These are phyloP conservation scores for Orthonevra nobilis DNA, from an alignment of 2,888 invertebrate species.

Conservation along the genomic window DNA sequence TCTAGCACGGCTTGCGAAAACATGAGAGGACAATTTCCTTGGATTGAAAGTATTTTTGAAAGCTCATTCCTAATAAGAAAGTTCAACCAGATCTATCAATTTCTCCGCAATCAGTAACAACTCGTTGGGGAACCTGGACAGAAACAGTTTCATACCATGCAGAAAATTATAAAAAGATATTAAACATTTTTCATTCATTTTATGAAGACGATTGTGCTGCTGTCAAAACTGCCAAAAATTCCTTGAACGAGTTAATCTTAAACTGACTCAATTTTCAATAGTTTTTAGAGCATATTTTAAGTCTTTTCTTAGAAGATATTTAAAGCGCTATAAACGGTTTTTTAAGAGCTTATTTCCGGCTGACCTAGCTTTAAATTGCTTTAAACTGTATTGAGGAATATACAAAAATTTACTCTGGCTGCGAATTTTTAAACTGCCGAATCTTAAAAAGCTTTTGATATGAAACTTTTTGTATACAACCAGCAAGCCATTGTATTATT, in stretches of 20 bases:
- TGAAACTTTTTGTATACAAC: too few species aligned
- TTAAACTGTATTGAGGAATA: too few species aligned
- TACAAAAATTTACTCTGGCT: too few species aligned
- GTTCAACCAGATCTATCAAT: constrained; percentile 1
- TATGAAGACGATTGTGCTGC: constrained; percentile 10
- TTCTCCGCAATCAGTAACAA: constrained; percentile 6
- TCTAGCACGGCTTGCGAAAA: background rate
- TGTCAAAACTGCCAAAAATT: constrained; percentile 5
- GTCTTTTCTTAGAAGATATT: too few species aligned
- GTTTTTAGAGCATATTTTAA: too few species aligned
- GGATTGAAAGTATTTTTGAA: background rate
- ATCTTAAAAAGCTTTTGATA: too few species aligned
- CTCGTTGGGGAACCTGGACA: constrained; percentile 2
- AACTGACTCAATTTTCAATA: too few species aligned
- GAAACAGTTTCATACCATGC: constrained; percentile 5
- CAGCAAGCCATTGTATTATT: too few species aligned
- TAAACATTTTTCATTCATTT: constrained; percentile 8
- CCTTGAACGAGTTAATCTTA: background rate
- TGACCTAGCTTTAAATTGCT: too few species aligned
- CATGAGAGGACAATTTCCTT: background rate
- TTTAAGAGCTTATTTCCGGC: too few species aligned
- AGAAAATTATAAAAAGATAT: constrained; percentile 9
- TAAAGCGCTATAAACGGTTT: too few species aligned
- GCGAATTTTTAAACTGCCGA: too few species aligned
- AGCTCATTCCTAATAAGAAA: background rate